Conservation (phyloP, 2,888 invertebrate genomes). For the Aporophyla lueneburgensis region DNA sequence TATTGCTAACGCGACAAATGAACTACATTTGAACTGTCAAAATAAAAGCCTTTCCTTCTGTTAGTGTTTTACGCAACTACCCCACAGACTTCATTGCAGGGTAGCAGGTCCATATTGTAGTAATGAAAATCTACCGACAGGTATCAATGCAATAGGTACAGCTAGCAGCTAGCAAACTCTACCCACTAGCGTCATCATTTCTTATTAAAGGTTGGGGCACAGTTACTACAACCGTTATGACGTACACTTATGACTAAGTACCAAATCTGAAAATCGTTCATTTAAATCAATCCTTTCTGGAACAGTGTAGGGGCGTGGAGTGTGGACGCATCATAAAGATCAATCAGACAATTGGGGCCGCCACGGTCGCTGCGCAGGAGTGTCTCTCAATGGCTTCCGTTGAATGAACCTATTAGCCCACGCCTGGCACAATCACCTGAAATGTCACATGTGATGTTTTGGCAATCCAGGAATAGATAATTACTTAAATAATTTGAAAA, state of each 20-base stretch:
- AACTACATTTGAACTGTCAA: too few relatives aligned
- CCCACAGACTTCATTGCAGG: too few relatives aligned
- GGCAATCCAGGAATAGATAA: background rate
- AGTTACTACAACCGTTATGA: background rate
- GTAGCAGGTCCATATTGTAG: too few relatives aligned
- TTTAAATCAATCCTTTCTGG: conserved; percentile 71
- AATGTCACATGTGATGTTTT: conserved; percentile 21
- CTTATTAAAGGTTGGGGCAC: background rate
- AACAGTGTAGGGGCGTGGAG: conserved; percentile 75
- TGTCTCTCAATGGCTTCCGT: conserved; percentile 85
- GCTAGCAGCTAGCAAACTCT: background rate
- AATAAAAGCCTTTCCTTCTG: background rate
- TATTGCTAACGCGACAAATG: too few relatives aligned
- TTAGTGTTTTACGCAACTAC: too few relatives aligned
- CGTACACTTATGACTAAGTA: conserved; percentile 19
- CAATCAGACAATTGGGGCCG: conserved; percentile 90
- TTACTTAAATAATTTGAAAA: background rate
- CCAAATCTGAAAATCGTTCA: conserved; percentile 37
- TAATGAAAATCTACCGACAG: background rate
- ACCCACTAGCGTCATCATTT: background rate
- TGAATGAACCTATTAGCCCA: conserved; percentile 70
- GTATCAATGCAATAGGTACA: background rate
- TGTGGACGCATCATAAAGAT: conserved; percentile 87
- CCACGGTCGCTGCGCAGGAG: conserved; percentile 87
- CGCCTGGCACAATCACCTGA: conserved; percentile 48